Base-by-base conservation (phyloP, 2,113 vertebrate species). In the Bostrychus sinensis region DNA sequence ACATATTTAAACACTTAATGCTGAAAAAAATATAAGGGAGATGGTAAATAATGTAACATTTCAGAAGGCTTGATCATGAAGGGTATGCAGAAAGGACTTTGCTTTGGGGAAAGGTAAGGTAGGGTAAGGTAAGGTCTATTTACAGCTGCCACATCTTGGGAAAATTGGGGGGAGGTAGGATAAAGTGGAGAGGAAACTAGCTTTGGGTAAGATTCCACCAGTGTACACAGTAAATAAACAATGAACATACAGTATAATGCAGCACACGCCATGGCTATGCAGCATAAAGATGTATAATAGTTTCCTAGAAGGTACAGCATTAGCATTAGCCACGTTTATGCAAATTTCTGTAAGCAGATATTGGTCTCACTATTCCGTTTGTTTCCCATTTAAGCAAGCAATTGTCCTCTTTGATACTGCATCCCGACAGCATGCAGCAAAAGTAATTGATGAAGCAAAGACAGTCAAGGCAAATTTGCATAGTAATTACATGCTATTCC, bases 51-150 rank as follows among this genome's bases (percentile, higher is more conserved):
- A 83, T 77, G 56, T n/a, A n/a, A n/a, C n/a, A n/a, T n/a, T n/a
- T n/a, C n/a, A n/a, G 82, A 87, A 76, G 61, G 50, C 58, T 53
- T 46, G 58, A 74, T 70, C 16, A 1, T 28, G 30, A 48, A 61
- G 22, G 17, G 66, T 66, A 82, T 51, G 58, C 72, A 72, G 58
- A 17, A 70, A 75, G 66, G 70, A 87, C 81, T 86, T 79, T 86
- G 77, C 79, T 78, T 63, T 70, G 53, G 81, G 81, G 78, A 89
- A 91, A 87, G 85, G 81, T 89, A 88, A 77, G 78, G n/a, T n/a
- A n/a, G n/a, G n/a, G n/a, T n/a, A n/a, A n/a, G n/a, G n/a, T n/a
- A 42, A 48, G 22, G 20, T 80, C 85, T 89, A 90, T 92, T 91
- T 88, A 86, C 77, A 83, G 83, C 61, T 2, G 51, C 30, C 58